These are phyloP conservation scores for Anthrax anthrax DNA, from an alignment of 2,888 invertebrate species.

Conservation along the genomic window DNA sequence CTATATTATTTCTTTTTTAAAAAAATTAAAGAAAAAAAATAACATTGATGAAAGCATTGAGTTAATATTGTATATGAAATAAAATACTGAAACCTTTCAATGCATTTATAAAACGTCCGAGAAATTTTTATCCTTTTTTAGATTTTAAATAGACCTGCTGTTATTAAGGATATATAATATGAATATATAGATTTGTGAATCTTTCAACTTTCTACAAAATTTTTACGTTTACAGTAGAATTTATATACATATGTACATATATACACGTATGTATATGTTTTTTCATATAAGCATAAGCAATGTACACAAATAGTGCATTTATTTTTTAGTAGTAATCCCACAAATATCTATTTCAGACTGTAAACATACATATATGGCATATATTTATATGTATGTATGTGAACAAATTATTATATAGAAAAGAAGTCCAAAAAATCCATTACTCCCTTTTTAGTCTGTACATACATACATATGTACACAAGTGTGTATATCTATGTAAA, in stretches of 20 bases:
- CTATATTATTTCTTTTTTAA: too few species aligned
- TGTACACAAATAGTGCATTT: background rate
- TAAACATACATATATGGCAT: too few species aligned
- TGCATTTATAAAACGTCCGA: constrained; percentile 8
- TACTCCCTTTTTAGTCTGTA: background rate
- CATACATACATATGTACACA: too few species aligned
- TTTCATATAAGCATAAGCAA: too few species aligned
- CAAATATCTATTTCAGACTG: constrained; percentile 13
- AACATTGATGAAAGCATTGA: too few species aligned
- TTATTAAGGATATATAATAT: background rate
- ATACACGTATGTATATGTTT: too few species aligned
- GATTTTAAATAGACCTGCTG: too few species aligned
- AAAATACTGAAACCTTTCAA: constrained; percentile 11
- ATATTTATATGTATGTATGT: background rate
- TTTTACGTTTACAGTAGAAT: background rate
- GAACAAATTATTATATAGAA: too few species aligned
- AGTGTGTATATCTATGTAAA: too few species aligned
- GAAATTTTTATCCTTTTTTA: constrained; percentile 11
- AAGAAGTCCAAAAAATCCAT: background rate
- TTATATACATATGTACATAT: too few species aligned
- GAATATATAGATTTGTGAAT: background rate
- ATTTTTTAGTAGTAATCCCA: constrained; percentile 8
- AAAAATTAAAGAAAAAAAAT: too few species aligned
- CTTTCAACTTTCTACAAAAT: background rate
- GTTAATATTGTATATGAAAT: constrained; percentile 1